phyloP scores from a whole-genome alignment of 30 jellyfish, hydroid and myxozoan species.

The Cassiopea xamachana region DNA sequence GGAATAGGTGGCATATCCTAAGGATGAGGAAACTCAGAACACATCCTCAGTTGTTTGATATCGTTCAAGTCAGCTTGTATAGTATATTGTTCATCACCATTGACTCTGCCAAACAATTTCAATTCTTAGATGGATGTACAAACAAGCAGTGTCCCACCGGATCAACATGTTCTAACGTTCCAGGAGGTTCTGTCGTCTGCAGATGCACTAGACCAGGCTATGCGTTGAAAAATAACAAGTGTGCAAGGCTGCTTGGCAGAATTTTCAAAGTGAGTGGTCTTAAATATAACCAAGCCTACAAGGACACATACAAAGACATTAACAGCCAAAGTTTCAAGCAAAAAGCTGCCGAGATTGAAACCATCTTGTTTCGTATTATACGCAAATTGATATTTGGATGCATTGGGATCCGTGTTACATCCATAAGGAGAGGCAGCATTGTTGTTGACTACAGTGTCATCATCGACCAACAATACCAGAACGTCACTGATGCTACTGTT shows the following conservation, averaged over 20 bases:
- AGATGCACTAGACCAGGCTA: constrained; percentile 56
- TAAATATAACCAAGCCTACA: constrained; percentile 25
- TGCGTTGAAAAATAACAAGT: constrained; percentile 15
- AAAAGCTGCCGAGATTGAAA: constrained; percentile 66
- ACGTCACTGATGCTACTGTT: constrained; percentile 22
- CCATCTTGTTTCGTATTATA: constrained; percentile 24
- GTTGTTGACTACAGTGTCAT: constrained; percentile 56
- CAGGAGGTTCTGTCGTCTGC: constrained; percentile 19
- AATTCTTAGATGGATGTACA: constrained; percentile 48
- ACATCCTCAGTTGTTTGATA: too few relatives aligned
- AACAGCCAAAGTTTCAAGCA: constrained; percentile 11
- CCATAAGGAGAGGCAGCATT: constrained; percentile 49
- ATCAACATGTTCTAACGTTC: constrained; percentile 36
- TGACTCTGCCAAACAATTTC: not conserved
- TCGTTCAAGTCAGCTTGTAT: too few relatives aligned
- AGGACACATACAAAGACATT: constrained; percentile 15
- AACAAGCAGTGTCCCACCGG: constrained; percentile 25
- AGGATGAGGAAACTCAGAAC: too few relatives aligned
- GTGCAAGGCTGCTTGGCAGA: constrained; percentile 16
- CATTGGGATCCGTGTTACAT: constrained; percentile 3
- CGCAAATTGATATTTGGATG: constrained; percentile 49
- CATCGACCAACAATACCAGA: not conserved
- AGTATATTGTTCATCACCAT: not conserved
- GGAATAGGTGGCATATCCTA: too few relatives aligned
- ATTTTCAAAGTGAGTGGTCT: constrained; percentile 50